Conservation (phyloP, 2,113 vertebrate species). For the Hypanus sabinus region DNA sequence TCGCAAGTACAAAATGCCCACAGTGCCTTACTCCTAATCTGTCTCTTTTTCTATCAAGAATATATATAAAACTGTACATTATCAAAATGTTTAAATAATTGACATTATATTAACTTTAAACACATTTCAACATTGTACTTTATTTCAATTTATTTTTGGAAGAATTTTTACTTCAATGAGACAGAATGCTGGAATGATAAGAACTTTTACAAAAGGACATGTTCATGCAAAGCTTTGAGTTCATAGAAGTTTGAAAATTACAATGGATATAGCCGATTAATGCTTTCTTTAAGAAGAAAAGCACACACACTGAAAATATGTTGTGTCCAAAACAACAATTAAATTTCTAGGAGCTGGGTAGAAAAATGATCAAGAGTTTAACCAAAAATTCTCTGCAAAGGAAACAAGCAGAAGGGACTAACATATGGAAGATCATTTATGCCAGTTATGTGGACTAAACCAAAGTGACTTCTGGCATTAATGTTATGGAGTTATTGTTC, state of each 20-base stretch:
- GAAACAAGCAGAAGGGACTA: neutral
- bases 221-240: neutral
- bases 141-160: too few species aligned
- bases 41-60: neutral
- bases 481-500: neutral
- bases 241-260: neutral
- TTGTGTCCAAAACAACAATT: neutral
- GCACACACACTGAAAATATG: neutral
- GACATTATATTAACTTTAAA: neutral
- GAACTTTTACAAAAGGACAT: neutral
- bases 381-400: neutral
- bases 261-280: neutral
- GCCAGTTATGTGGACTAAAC: neutral
- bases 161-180: too few species aligned
- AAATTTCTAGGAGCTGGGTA: neutral
- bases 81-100: neutral
- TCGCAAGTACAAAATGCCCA: neutral
- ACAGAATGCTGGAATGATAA: neutral
- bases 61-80: neutral
- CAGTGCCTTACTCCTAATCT: neutral
- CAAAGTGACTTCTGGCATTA: constrained; percentile 24
- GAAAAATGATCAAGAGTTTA: neutral
- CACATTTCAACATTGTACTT: neutral
- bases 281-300: too few species aligned
- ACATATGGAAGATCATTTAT: neutral